Percentiles rank a stretch among this genome's conserved stretches.
These are phyloP conservation scores for Oreochromis niloticus DNA, from an alignment of 2,113 vertebrate species.

Conservation along the genomic window DNA sequence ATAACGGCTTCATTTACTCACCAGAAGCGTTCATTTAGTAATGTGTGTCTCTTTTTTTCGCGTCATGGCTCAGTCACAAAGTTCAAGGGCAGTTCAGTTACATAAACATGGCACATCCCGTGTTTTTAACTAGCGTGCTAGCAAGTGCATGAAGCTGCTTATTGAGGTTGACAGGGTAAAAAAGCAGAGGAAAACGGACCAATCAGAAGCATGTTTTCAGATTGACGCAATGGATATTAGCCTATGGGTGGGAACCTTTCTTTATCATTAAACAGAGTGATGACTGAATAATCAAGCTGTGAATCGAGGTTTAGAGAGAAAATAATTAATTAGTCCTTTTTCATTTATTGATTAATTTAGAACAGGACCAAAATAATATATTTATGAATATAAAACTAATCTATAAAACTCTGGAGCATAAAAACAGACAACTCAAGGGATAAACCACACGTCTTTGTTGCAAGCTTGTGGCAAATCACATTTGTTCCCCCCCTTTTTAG, in stretches of 20 bases:
- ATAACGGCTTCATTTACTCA: not conserved
- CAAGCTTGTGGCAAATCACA: not conserved
- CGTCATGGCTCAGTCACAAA: not conserved
- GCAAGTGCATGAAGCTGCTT: not conserved
- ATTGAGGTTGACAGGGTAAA: not conserved
- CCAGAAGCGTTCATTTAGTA: not conserved
- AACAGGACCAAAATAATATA: not conserved
- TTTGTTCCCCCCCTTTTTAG: not conserved
- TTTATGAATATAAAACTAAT: not conserved
- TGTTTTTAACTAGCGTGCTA: not conserved
- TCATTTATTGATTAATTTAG: not conserved
- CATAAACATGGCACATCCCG: not conserved
- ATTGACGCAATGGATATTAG: not conserved
- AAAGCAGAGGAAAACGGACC: not conserved
- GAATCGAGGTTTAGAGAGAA: not conserved
- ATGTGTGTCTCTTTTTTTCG: not conserved
- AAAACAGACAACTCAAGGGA: not conserved
- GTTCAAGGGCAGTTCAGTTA: not conserved
- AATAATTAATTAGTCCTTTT: not conserved
- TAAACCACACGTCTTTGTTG: not conserved
- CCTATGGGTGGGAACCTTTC: not conserved
- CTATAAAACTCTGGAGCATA: not conserved
- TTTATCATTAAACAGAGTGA: not conserved
- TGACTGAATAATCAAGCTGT: not conserved
- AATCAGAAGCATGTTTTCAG: constrained; percentile 2